A percentile compares a stretch with the other conserved stretches of the same genome.
Conservation (phyloP, 2,797 vertebrate genomes). For the Avahi laniger region DNA sequence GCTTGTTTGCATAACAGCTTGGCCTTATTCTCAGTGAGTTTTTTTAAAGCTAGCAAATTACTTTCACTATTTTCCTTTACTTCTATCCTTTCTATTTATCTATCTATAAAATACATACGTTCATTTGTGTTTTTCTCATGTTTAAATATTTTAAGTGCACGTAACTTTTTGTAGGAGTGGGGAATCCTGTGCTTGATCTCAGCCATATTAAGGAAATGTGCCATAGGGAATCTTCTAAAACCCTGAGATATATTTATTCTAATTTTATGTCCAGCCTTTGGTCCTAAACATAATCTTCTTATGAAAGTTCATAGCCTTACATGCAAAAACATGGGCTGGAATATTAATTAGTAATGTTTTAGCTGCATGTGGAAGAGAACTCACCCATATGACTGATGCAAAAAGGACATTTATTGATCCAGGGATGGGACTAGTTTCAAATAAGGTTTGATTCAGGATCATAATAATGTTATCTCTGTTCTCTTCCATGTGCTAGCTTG, state of each 20-base stretch:
- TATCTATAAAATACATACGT: not conserved
- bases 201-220: not conserved
- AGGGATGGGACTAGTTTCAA: not conserved
- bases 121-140: not conserved
- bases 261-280: not conserved
- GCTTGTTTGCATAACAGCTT: not conserved
- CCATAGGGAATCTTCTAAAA: not conserved
- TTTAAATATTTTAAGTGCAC: not conserved
- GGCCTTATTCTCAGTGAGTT: not conserved
- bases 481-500: not conserved
- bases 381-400: not conserved
- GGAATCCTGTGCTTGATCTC: not conserved
- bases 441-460: not conserved
- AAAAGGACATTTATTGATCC: not conserved
- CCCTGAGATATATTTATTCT: not conserved
- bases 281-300: not conserved
- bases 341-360: not conserved
- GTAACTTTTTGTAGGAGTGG: not conserved
- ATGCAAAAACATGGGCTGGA: not conserved
- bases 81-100: not conserved
- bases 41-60: not conserved
- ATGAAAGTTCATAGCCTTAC: not conserved
- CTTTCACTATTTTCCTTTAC: not conserved
- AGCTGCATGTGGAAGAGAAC: not conserved
- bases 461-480: not conserved